phyloP scores from a whole-genome alignment of 2,888 invertebrate species.

The Epirrhoe tristata region DNA sequence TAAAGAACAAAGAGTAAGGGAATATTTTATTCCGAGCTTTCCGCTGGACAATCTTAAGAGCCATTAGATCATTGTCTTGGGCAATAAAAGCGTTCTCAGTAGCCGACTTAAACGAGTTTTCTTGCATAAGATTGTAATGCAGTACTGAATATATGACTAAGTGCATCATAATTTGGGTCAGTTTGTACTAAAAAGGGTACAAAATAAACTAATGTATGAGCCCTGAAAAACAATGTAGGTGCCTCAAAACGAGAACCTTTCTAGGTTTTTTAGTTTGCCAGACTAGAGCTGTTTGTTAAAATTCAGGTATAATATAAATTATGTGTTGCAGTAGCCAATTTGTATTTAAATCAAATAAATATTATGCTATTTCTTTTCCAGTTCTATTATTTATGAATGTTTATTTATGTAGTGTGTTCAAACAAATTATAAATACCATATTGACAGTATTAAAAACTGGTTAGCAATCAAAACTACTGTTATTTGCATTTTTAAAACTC shows the following conservation, averaged over 20 bases:
- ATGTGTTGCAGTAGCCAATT: not conserved
- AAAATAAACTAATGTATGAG: not conserved
- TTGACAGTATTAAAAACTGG: not conserved
- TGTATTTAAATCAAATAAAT: not conserved
- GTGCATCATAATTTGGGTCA: conserved; percentile 8
- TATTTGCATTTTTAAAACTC: not conserved
- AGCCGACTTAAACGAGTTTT: conserved; percentile 67
- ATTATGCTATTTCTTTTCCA: too few species aligned
- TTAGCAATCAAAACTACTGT: not conserved
- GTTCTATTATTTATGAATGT: too few species aligned
- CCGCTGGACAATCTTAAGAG: conserved; percentile 57
- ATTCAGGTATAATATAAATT: not conserved
- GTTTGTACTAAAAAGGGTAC: not conserved
- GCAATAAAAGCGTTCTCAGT: conserved; percentile 69
- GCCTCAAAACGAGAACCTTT: not conserved
- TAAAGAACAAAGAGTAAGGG: conserved; percentile 28
- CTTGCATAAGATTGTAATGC: conserved; percentile 42
- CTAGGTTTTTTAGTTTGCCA: too few species aligned
- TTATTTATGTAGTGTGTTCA: not conserved
- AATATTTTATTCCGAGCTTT: conserved; percentile 25
- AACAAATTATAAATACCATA: not conserved
- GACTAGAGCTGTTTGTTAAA: not conserved
- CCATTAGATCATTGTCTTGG: conserved; percentile 70
- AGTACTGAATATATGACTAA: conserved; percentile 1
- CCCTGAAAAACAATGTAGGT: too few species aligned